Base-by-base conservation (phyloP, 2,113 vertebrate genomes). In the Passer domesticus region DNA sequence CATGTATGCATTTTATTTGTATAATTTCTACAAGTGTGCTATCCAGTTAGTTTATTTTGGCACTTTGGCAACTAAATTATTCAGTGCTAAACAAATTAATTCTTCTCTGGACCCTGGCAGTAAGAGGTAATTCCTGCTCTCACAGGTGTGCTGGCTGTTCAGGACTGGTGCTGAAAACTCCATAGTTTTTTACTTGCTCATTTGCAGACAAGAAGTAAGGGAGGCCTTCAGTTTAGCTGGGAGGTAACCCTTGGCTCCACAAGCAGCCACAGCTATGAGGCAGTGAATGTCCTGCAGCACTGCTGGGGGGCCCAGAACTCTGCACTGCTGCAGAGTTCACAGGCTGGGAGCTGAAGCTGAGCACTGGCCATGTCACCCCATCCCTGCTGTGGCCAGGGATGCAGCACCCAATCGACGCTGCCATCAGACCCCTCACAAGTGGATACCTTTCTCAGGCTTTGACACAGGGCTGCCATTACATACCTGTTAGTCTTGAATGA, bases 351-450 rank as follows among this genome's bases (percentile, higher is more conserved):
- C 68, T 11, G 1, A 33, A 41, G 12, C 22, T 31, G 41, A 35
- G 25, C 46, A 8, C 46, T 52, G 55, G 8, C 19, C 41, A 31
- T 10, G 1, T 66, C 22, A 11, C 6, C 31, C 37, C 25, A 14
- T 33, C 44, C n/a, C 25, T 83, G 10, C 28, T 47, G 37, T 62
- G 39, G 19, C 64, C n/a, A 27, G n/a, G 56, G 18, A 2, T 28
- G 37, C 33, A 68, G 55, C 0, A 0, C 39, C 18, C 1, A 9
- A 0, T 35, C 0, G 0, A 2, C 5, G 3, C 11, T 59, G 30
- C 56, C 28, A 10, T 20, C 41, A 31, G 15, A 30, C 12, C 5
- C 22, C 9, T 70, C 11, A 14, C 5, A n/a, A 10, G 13, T 50
- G 52, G 43, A 27, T 30, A 20, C 8, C 14, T 47, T 50, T 46